Evolutionary conservation across 1,140 invertebrate genomes (phyloP), one percentile per base, ranked within the genome.

Genomic region (Drosophila triauraria): DNA sequence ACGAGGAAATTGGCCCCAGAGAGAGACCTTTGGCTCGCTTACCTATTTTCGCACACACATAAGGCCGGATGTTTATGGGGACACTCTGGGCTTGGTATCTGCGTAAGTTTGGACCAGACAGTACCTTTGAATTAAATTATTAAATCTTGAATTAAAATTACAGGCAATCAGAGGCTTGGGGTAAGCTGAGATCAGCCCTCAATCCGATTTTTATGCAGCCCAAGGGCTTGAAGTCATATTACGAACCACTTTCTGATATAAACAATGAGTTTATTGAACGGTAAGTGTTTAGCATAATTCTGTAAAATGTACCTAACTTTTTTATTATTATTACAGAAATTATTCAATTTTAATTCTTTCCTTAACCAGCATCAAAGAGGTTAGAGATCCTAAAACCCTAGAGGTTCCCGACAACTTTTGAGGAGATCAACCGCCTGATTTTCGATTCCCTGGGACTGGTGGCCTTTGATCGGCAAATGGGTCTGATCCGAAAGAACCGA

Each of bases 401-500:
- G 94, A 95, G 88, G 91, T 96, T 35, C 94, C 94, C 0, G 86
- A 80, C 0, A 92, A 94, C 65, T 95, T 96, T 94, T 40, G 94
- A 94, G 56, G 95, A 96, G 80, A 93, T 96, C 59, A 95, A 95
- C 80, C 94, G 95, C 81, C 95, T 96, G 95, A 93, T 95, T 2
- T 82, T 97, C 17, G 96, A 97, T 85, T 95, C 95, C 0, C 95
- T 96, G 5, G 95, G 94, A 1, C 90, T 95, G 7, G 94, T 97
- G 2, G 96, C 96, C 2, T 92, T 97, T 42, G 95, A 97, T 42
- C 94, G 93, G 13, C 93, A 95, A 13, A 91, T 97, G 13, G 95
- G 80, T 86, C 96, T 54, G 13, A 30, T 77, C 3, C 32, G 54
- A 0, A 20, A 27, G 9, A 40, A 77, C 2, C 44, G 54, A 0